Evolutionary conservation across 2,888 invertebrate species (phyloP).

Genomic region (Caenorhabditis drosophilae): DNA sequence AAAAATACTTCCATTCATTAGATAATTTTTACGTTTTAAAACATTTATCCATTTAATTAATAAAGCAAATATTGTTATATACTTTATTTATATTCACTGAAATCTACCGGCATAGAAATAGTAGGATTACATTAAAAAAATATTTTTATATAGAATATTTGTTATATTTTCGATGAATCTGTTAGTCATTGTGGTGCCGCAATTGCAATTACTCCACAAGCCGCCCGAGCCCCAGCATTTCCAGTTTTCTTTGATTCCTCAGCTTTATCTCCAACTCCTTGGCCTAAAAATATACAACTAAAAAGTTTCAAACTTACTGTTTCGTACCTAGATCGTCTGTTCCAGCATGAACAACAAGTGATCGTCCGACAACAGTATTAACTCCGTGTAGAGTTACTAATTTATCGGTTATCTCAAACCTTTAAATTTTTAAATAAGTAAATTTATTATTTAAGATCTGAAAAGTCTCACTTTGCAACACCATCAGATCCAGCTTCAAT

Average conservation of each 20-base stretch:
- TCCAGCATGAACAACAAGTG: constrained; percentile 68
- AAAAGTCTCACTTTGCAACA: constrained; percentile 50
- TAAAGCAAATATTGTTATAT: too few species aligned
- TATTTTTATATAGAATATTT: neutral
- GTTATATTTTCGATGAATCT: neutral
- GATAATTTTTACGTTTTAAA: too few species aligned
- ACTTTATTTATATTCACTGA: too few species aligned
- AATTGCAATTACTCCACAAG: constrained; percentile 69
- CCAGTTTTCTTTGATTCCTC: constrained; percentile 69
- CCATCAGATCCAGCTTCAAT: constrained; percentile 63
- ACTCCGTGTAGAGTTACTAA: constrained; percentile 57
- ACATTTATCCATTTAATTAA: too few species aligned
- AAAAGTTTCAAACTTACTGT: neutral
- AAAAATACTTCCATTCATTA: too few species aligned
- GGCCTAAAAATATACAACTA: constrained; percentile 42
- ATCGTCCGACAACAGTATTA: constrained; percentile 64
- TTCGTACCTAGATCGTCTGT: constrained; percentile 42
- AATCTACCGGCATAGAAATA: too few species aligned
- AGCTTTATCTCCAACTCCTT: constrained; percentile 60
- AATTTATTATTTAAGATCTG: neutral
- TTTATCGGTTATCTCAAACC: constrained; percentile 61
- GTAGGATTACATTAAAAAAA: neutral
- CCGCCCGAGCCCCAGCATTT: constrained; percentile 70
- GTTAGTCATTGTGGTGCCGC: constrained; percentile 36
- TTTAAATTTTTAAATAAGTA: neutral